Evolutionary conservation across 2,113 vertebrate species (phyloP).

Genomic region (Antechinus stuartii): DNA sequence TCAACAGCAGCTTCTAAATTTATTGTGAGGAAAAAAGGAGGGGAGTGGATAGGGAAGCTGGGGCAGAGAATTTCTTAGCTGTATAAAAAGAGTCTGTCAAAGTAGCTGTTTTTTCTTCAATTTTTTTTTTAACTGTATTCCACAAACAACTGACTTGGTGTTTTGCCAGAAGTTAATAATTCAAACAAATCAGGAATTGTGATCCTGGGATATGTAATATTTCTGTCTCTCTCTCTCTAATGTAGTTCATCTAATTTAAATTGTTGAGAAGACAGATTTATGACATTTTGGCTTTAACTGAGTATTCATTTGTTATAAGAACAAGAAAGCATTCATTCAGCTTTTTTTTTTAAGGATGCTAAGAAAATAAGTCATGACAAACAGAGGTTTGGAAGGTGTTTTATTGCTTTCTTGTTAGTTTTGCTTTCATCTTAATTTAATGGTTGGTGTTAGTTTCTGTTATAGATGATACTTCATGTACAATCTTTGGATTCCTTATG

Average conservation of each 20-base stretch:
- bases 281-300: slow-evolving; percentile 29
- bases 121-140: neutral
- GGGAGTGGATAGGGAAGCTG: neutral
- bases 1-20: slow-evolving; percentile 25
- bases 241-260: slow-evolving; percentile 45
- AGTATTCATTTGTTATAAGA: neutral
- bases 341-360: neutral
- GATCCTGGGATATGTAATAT: slow-evolving; percentile 28
- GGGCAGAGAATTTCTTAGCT: slow-evolving; percentile 22
- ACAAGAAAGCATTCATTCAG: slow-evolving; percentile 22
- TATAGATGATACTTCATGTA: slow-evolving; percentile 18
- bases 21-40: neutral
- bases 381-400: neutral
- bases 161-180: slow-evolving; percentile 43
- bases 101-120: slow-evolving; percentile 4
- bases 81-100: neutral
- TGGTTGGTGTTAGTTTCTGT: slow-evolving; percentile 2
- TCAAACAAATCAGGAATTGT: slow-evolving; percentile 37
- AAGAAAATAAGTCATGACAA: slow-evolving; percentile 27
- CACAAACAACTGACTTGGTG: slow-evolving; percentile 14
- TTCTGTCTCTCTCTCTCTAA: neutral
- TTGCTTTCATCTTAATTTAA: slow-evolving; percentile 36
- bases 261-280: slow-evolving; percentile 27
- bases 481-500: neutral
- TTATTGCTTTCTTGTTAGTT: slow-evolving; percentile 30